Conservation (phyloP, 2,888 invertebrate genomes). For the Axea sp. region DNA sequence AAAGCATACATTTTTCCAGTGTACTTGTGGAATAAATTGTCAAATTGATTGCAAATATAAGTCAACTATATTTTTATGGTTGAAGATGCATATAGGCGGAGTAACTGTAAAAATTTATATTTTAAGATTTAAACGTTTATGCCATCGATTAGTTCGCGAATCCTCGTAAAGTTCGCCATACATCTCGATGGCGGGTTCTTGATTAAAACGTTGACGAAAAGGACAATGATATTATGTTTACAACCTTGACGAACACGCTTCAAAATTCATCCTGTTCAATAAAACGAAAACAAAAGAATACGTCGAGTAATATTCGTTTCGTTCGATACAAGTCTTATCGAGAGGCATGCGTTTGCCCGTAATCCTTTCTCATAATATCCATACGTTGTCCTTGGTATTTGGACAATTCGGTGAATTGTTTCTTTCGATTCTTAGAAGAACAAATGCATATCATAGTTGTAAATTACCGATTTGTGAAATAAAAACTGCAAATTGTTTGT, state of each 20-base stretch:
- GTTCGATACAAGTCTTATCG: conserved; percentile 55
- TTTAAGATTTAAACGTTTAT: conserved; percentile 14
- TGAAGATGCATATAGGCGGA: conserved; percentile 2
- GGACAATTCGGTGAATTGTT: conserved; percentile 63
- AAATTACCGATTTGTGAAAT: conserved; percentile 91
- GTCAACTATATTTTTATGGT: conserved; percentile 30
- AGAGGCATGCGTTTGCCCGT: conserved; percentile 58
- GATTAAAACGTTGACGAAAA: conserved; percentile 48
- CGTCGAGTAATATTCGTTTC: conserved; percentile 44
- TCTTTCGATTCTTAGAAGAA: conserved; percentile 84
- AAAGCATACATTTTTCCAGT: conserved; percentile 2
- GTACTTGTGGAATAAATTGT: background rate
- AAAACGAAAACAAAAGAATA: conserved; percentile 18
- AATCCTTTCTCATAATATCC: conserved; percentile 57
- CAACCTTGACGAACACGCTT: conserved; percentile 46
- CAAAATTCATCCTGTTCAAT: conserved; percentile 53
- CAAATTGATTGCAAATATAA: conserved; percentile 7
- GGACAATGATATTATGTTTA: conserved; percentile 54
- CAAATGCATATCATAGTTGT: conserved; percentile 96
- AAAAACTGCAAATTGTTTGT: conserved; percentile 84
- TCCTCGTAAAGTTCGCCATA: conserved; percentile 9
- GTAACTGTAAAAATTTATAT: conserved; percentile 42
- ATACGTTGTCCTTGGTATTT: conserved; percentile 58
- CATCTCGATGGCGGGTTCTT: conserved; percentile 47
- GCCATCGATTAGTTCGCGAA: conserved; percentile 14